Conservation (phyloP, 2,888 invertebrate species). For the Leucophenga montana region DNA sequence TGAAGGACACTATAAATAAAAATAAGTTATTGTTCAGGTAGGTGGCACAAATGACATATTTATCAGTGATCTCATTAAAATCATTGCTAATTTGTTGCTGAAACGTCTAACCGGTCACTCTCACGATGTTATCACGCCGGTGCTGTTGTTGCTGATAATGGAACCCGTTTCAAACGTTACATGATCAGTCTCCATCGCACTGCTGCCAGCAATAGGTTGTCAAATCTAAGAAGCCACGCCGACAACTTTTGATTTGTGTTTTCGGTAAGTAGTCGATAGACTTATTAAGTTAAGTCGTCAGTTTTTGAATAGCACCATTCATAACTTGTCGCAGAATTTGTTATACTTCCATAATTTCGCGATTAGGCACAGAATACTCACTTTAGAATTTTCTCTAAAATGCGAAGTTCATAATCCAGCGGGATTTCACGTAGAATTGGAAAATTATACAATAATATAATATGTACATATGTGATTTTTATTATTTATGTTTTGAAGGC, state of each 20-base stretch:
- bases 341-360: neutral
- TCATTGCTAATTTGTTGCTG: too few species aligned
- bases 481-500: too few species aligned
- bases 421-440: neutral
- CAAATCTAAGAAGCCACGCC: slow-evolving; percentile 33
- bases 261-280: slow-evolving; percentile 29
- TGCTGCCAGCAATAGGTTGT: slow-evolving; percentile 49
- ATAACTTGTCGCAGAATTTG: neutral
- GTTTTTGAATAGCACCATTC: too few species aligned
- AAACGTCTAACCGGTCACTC: too few species aligned
- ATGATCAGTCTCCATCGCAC: slow-evolving; percentile 5
- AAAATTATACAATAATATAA: too few species aligned
- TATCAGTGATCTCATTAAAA: too few species aligned
- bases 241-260: slow-evolving; percentile 24
- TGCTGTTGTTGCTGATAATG: neutral
- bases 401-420: slow-evolving; percentile 45
- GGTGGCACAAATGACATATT: too few species aligned
- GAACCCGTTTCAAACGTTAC: neutral
- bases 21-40: too few species aligned
- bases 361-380: slow-evolving; percentile 3
- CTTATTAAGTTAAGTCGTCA: too few species aligned
- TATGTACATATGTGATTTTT: too few species aligned
- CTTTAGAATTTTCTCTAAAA: slow-evolving; percentile 19
- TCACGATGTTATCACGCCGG: too few species aligned
- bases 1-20: too few species aligned